phyloP scores from a whole-genome alignment of 2,888 invertebrate species.

The Napeogenes sylphis region DNA sequence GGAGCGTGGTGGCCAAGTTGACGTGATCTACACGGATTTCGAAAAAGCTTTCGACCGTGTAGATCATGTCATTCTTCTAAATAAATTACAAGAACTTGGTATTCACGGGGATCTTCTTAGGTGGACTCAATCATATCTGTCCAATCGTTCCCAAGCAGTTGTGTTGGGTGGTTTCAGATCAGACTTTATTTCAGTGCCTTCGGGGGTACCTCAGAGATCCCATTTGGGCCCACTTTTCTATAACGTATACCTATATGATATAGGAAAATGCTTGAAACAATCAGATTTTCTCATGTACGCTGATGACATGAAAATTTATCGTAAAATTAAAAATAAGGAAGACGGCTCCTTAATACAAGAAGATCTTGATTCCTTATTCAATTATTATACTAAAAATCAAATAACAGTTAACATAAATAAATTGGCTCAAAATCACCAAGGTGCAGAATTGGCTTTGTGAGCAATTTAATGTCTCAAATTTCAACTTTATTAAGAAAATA shows the following conservation, averaged over 20 bases:
- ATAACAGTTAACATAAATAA: not conserved
- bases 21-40: conserved; percentile 23
- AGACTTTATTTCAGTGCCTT: too few species aligned
- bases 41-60: not conserved
- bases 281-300: too few species aligned
- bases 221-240: not conserved
- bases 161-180: too few species aligned
- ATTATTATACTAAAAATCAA: too few species aligned
- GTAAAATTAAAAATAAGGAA: not conserved
- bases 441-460: too few species aligned
- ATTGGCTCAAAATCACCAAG: too few species aligned
- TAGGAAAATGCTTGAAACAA: too few species aligned
- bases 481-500: too few species aligned
- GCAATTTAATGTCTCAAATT: too few species aligned
- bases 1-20: conserved; percentile 22
- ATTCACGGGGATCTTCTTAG: conserved; percentile 25
- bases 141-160: conserved; percentile 9
- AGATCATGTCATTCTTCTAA: conserved; percentile 19
- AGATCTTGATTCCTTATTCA: too few species aligned
- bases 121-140: conserved; percentile 29
- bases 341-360: not conserved
- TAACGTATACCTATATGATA: conserved; percentile 17
- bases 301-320: conserved; percentile 20
- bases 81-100: conserved; percentile 19
- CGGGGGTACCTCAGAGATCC: too few species aligned